phyloP scores from a whole-genome alignment of 2,797 vertebrate genomes.

The Pyrocephalus nanus region DNA sequence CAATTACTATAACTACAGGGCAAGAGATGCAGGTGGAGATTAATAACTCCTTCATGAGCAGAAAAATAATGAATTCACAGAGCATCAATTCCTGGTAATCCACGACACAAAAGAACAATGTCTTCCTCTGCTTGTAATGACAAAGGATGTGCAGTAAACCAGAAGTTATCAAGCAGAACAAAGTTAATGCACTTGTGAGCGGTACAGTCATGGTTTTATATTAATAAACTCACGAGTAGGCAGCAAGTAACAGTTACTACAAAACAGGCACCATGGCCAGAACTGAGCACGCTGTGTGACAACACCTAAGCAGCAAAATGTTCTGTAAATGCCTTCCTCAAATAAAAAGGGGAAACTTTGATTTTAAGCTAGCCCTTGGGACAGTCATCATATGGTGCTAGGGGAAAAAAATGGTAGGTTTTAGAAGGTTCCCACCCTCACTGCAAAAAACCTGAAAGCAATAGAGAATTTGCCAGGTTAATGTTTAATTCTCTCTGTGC shows the following conservation, averaged over 20 bases:
- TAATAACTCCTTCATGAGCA: not conserved
- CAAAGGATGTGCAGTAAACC: not conserved
- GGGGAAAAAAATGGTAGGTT: not conserved
- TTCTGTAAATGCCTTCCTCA: not conserved
- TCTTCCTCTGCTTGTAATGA: not conserved
- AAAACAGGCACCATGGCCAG: not conserved
- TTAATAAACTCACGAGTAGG: constrained; percentile 1
- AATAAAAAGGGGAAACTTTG: not conserved
- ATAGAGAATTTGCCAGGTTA: not conserved
- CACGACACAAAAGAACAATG: not conserved
- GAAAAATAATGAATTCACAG: not conserved
- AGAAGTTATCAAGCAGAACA: not conserved
- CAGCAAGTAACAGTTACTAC: not conserved
- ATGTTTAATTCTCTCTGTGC: not conserved
- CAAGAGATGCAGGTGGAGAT: not conserved
- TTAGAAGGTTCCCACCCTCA: not conserved
- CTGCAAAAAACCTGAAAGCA: not conserved
- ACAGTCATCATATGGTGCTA: too few species aligned
- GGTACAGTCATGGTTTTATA: not conserved
- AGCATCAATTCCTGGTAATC: not conserved
- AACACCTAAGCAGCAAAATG: not conserved
- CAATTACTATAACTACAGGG: not conserved
- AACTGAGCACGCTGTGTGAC: not conserved
- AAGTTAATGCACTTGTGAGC: not conserved
- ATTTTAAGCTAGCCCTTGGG: not conserved